Base-by-base conservation (phyloP, 2,888 invertebrate species). In the Malacosoma neustria region DNA sequence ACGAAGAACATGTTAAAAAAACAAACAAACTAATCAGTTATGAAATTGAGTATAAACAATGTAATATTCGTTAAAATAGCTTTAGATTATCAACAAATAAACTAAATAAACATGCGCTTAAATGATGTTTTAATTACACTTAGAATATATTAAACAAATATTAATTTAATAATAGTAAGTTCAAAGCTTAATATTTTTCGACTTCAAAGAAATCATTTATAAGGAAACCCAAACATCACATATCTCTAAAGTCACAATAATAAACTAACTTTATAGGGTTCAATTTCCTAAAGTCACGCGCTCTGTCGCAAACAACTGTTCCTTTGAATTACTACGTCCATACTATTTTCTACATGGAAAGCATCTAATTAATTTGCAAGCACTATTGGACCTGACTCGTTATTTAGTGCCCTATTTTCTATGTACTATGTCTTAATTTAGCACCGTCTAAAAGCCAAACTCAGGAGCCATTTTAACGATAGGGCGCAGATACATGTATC, bases 221-320 rank as follows among this genome's bases (percentile, higher is more conserved):
- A n/a, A n/a, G n/a, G 9, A 22, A 22, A 9, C 22, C 9, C 9
- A 22, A 22, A 7, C 22, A 5, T 9, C 46, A 42, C 40, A 43
- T 33, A 34, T 13, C 48, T 54, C 49, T 50, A 47, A 22, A 22
- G 22, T 22, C 9, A 22, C 22, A 22, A 9, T 22, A 5, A 22
- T 22, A 22, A 22, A 45, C 48, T 50, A 46, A 45, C 47, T 22
- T 7, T 7, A 22, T 22, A 51, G 51, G 50, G 46, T 53, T 54
- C 45, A 56, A 47, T 54, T 66, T 61, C 56, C 58, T 56, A 49
- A 54, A 64, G 59, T 63, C 66, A 76, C 72, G 72, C 71, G 65
- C 66, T 48, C 56, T 64, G 74, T 75, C 75, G 62, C 62, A 55
- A 68, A 60, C 75, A 76, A 73, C 71, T 76, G 75, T 54, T 69